These are phyloP conservation scores for Isurus oxyrinchus DNA, from an alignment of 2,113 vertebrate genomes.

Conservation along the genomic window DNA sequence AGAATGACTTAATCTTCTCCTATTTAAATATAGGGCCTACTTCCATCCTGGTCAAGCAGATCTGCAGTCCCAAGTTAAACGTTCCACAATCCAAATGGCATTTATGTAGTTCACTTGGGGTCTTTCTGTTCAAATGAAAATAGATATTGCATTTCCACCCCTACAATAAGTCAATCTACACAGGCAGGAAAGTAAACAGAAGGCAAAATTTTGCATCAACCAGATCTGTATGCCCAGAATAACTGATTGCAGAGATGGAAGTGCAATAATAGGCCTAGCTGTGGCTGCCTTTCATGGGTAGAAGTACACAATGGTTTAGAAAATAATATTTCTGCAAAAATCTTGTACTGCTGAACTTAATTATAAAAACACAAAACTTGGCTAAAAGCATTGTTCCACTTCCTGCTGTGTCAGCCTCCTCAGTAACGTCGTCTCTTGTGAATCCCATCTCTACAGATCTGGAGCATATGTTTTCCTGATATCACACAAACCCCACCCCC, in stretches of 20 bases:
- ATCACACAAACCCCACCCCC: background rate
- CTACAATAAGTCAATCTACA: background rate
- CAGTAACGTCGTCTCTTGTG: background rate
- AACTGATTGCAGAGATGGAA: background rate
- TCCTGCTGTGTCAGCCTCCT: constrained; percentile 20
- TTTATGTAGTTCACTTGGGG: background rate
- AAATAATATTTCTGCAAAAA: background rate
- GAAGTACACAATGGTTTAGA: background rate
- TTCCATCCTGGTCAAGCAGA: background rate
- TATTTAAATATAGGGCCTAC: background rate
- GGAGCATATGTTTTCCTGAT: constrained; percentile 24
- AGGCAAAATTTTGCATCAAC: too few species aligned
- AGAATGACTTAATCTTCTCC: background rate
- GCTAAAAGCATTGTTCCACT: background rate
- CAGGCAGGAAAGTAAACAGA: background rate
- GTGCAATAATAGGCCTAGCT: background rate
- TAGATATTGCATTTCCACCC: background rate
- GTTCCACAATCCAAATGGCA: background rate
- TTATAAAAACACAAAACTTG: background rate
- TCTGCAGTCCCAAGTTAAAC: background rate
- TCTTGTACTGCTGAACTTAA: constrained; percentile 4
- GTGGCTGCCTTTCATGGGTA: background rate
- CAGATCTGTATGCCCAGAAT: background rate
- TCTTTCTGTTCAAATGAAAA: background rate
- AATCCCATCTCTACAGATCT: background rate